phyloP scores from a whole-genome alignment of 2,888 invertebrate species.

The Neoascia interrupta region DNA sequence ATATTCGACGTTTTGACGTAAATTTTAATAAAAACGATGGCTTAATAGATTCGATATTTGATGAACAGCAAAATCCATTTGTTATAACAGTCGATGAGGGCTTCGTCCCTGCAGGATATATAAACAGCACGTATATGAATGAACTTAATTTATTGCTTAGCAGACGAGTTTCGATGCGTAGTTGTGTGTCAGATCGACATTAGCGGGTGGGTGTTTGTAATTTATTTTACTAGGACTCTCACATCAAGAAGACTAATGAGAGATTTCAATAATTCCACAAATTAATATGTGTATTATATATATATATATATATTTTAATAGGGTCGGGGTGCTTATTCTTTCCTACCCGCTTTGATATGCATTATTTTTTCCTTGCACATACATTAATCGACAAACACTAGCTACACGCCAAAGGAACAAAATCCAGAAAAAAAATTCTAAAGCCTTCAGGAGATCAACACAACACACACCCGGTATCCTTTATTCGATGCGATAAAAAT shows the following conservation, averaged over 20 bases:
- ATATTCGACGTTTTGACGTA: slow-evolving; percentile 60
- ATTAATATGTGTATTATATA: slow-evolving; percentile 40
- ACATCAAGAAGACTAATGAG: slow-evolving; percentile 10
- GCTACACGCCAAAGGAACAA: slow-evolving; percentile 41
- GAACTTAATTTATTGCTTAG: slow-evolving; percentile 57
- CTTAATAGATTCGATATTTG: slow-evolving; percentile 60
- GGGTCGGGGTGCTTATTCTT: neutral
- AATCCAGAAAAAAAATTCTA: slow-evolving; percentile 3
- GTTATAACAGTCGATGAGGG: slow-evolving; percentile 31
- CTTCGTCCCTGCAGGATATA: slow-evolving; percentile 32
- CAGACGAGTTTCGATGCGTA: slow-evolving; percentile 33
- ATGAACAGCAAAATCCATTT: slow-evolving; percentile 52
- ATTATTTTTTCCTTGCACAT: slow-evolving; percentile 3
- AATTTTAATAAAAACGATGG: slow-evolving; percentile 67
- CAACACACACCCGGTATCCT: slow-evolving; percentile 19
- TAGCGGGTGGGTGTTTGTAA: slow-evolving; percentile 30
- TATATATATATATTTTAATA: neutral
- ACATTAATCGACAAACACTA: slow-evolving; percentile 10
- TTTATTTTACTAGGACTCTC: slow-evolving; percentile 27
- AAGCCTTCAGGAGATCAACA: neutral
- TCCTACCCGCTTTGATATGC: neutral
- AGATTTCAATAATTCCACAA: slow-evolving; percentile 34
- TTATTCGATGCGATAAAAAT: slow-evolving; percentile 25
- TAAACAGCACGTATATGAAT: slow-evolving; percentile 13
- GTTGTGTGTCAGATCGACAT: slow-evolving; percentile 1